A percentile compares a stretch with the other conserved stretches of the same genome.
These are phyloP conservation scores for Florisuga fusca DNA, from an alignment of 2,797 vertebrate species.

Conservation along the genomic window DNA sequence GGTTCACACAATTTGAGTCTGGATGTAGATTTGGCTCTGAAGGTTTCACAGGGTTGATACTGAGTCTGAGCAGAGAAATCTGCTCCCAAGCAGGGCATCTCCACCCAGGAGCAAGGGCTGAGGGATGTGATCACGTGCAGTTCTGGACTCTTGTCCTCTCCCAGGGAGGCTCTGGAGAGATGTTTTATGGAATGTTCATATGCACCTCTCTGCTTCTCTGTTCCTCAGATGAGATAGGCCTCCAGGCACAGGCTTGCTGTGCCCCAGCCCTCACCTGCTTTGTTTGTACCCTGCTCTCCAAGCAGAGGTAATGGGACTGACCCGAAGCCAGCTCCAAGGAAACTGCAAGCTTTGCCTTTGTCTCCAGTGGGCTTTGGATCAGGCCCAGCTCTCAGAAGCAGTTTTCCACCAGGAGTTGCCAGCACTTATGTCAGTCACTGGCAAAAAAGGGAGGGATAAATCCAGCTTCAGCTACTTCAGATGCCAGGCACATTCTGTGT, in stretches of 20 bases:
- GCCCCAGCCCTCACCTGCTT: not conserved
- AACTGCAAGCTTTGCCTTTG: slow-evolving; percentile 62
- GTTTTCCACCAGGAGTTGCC: slow-evolving; percentile 71
- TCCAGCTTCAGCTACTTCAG: slow-evolving; percentile 44
- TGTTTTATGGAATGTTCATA: not conserved
- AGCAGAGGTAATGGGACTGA: slow-evolving; percentile 57
- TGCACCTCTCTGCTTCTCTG: not conserved
- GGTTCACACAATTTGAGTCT: not conserved
- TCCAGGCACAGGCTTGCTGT: not conserved
- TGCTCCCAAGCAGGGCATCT: not conserved
- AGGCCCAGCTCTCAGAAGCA: slow-evolving; percentile 60
- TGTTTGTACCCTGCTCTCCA: not conserved
- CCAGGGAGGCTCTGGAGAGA: not conserved
- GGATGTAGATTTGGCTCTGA: not conserved
- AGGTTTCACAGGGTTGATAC: not conserved
- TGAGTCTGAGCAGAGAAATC: not conserved
- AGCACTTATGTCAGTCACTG: slow-evolving; percentile 68
- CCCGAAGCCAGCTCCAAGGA: slow-evolving; percentile 42
- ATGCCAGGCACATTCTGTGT: slow-evolving; percentile 51
- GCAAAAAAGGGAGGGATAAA: slow-evolving; percentile 71
- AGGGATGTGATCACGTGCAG: fast-evolving
- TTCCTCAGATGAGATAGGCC: not conserved
- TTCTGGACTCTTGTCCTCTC: fast-evolving
- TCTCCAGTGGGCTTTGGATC: slow-evolving; percentile 64
- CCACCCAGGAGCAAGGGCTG: not conserved